phyloP scores from a whole-genome alignment of 2,113 vertebrate genomes.

The Engystomops pustulosus region DNA sequence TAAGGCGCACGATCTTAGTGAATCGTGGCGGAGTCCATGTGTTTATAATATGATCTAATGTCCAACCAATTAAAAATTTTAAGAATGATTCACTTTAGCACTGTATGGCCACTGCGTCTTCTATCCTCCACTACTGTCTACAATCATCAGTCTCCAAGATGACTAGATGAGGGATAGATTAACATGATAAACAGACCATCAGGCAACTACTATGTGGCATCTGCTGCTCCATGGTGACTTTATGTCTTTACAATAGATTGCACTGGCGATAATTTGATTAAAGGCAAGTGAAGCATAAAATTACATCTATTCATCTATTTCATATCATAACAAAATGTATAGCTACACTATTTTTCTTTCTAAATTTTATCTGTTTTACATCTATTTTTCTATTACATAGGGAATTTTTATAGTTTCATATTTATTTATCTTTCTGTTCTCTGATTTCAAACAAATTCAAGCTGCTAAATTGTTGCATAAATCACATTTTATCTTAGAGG shows the following conservation, averaged over 20 bases:
- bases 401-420: no score
- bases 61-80: conserved; percentile 60
- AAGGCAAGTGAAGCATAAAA: not conserved
- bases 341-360: no score
- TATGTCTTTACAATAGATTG: not conserved
- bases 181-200: conserved; percentile 67
- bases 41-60: conserved; percentile 63
- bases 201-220: conserved; percentile 69
- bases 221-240: conserved; percentile 61
- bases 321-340: no score
- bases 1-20: no score
- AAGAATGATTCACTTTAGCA: conserved; percentile 47
- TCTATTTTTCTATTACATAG: not conserved
- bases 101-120: conserved; percentile 48
- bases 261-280: not conserved
- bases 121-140: conserved; percentile 57
- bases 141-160: conserved; percentile 63
- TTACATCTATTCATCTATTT: not conserved
- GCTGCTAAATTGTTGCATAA: conserved; percentile 7
- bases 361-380: not conserved
- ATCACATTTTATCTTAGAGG: not conserved
- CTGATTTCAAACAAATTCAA: not conserved
- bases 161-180: conserved; percentile 60
- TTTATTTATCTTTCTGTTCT: conserved; percentile 15
- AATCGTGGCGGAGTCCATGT: no score